Evolutionary conservation across 2,113 vertebrate genomes (phyloP).

Genomic region (Dromaius novaehollandiae): DNA sequence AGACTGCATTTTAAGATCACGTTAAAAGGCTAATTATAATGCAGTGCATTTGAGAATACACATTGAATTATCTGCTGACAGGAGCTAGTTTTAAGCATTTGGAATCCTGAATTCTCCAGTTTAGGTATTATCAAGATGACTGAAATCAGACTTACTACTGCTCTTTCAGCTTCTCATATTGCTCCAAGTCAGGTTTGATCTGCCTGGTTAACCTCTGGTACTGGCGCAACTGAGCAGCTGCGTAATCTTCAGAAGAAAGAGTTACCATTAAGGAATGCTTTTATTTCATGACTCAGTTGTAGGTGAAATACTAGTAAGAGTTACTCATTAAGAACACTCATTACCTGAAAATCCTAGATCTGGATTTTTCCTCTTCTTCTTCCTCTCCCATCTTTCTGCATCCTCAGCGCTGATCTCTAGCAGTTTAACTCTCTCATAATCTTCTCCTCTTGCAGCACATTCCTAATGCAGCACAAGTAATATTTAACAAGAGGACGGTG

Average conservation of each 20-base stretch:
- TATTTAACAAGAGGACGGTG: rapidly evolving
- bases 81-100: rapidly evolving
- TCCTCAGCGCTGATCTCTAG: constrained; percentile 94
- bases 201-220: constrained; percentile 94
- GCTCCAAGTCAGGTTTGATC: constrained; percentile 92
- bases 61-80: rapidly evolving
- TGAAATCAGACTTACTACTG: constrained; percentile 77
- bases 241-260: constrained; percentile 82
- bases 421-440: constrained; percentile 91
- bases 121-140: rapidly evolving
- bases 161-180: constrained; percentile 85
- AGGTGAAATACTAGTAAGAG: background rate
- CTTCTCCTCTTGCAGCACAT: constrained; percentile 86
- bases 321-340: rapidly evolving
- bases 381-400: constrained; percentile 93
- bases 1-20: rapidly evolving
- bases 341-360: constrained; percentile 95
- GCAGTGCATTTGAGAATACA: rapidly evolving
- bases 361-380: constrained; percentile 92
- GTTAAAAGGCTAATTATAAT: background rate
- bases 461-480: constrained; percentile 74
- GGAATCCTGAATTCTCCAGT: background rate
- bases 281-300: rapidly evolving
- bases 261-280: rapidly evolving
- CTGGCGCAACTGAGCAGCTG: constrained; percentile 94